These are phyloP conservation scores for Bacillus rossius DNA, from an alignment of 1,140 invertebrate genomes.

Conservation along the genomic window DNA sequence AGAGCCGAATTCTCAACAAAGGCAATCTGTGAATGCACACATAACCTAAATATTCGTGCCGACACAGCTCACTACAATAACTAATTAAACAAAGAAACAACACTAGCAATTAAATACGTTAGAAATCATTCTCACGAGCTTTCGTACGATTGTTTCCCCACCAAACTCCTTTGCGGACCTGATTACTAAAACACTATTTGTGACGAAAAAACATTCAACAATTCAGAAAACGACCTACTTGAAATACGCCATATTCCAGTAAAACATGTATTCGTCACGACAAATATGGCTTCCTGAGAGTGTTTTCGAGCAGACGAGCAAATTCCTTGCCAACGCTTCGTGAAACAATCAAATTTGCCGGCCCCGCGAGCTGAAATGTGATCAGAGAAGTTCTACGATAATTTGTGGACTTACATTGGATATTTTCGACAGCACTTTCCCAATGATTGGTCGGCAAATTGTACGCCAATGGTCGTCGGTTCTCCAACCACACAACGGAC, in stretches of 20 bases:
- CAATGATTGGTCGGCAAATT: slow-evolving; percentile 57
- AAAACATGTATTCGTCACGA: slow-evolving; percentile 9
- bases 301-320: slow-evolving; percentile 13
- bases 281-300: slow-evolving; percentile 34
- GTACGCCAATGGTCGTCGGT: slow-evolving; percentile 35
- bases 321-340: not conserved
- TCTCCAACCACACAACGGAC: slow-evolving; percentile 34
- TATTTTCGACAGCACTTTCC: slow-evolving; percentile 60
- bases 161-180: no score
- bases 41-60: no score
- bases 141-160: no score
- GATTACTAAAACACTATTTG: no score
- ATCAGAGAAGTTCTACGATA: slow-evolving; percentile 46
- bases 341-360: slow-evolving; percentile 15
- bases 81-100: no score
- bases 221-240: not conserved
- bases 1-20: no score
- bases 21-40: no score
- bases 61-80: no score
- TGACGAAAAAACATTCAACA: no score
- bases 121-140: no score
- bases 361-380: slow-evolving; percentile 7
- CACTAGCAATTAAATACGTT: no score
- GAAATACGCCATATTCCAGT: slow-evolving; percentile 6
- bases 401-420: slow-evolving; percentile 75